Evolutionary conservation across 1,140 invertebrate genomes (phyloP), one percentile per base, ranked within the genome.

Genomic region (Drosophila bocqueti): DNA sequence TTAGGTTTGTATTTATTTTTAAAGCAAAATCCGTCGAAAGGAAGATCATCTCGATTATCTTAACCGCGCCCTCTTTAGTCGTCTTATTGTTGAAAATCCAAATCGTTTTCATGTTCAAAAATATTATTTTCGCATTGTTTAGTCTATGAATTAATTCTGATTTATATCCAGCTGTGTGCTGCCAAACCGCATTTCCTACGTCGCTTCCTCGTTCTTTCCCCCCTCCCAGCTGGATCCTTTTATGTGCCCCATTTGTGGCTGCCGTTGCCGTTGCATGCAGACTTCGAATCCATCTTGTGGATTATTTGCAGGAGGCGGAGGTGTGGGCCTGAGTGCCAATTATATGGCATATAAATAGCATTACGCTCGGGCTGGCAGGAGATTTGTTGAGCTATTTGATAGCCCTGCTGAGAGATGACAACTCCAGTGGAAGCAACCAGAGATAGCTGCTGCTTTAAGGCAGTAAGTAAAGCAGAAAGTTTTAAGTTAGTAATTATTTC

Each of bases 81-180:
- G 9, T 40, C 15, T 7, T 40, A 11, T 26, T 26, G 15, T 10
- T 7, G 34, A 57, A 57, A n/a, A 58, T 43, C 34, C 13, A 24
- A 42, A 29, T 58, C 24, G 16, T 45, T 43, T 43, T 11, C n/a
- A 66, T 50, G 36, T 46, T 38, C 69, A 58, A 81, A 84, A 83
- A 72, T 76, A 80, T 83, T 62, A 75, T 63, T 75, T 67, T 67
- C 40, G 49, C 61, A 77, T 72, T 79, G 64, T 79, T 66, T 61
- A 65, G 64, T 36, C 29, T 38, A 50, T 63, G 69, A 50, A 76
- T 69, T 75, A 79, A 83, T 67, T 69, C 57, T 50, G 45, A 83
- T 83, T 83, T 76, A 79, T 83, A 50, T 21, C 76, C 76, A 65
- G 71, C 76, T 76, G 81, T 79, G 76, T 71, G 76, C 36, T 31